Base-by-base conservation (phyloP, 2,888 invertebrate species). In the Stenoptilia bipunctidactyla region DNA sequence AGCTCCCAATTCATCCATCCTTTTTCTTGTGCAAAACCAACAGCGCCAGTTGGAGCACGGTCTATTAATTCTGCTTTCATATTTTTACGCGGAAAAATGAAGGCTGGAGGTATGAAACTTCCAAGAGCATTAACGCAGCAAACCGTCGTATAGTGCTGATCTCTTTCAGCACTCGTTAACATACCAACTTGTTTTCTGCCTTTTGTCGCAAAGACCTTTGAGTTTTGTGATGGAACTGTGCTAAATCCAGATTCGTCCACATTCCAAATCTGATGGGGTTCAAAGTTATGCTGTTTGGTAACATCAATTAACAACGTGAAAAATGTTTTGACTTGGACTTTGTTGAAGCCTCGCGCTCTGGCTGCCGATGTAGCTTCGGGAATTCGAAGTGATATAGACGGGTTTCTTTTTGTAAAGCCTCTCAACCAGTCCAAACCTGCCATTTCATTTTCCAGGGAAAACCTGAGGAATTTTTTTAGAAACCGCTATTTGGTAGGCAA, bases 1-100 rank as follows among this genome's bases (percentile, higher is more conserved):
- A 25, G 9, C 9, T 25, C 27, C 9, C 9, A 5, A 25, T 25
- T 25, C 9, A 48, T 55, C 58, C 55, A 52, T 1, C 45, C 43
- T 40, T 44, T 45, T 15, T 49, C 37, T 9, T 54, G 53, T 37
- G 50, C 55, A 36, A 39, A 42, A 38, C 53, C 55, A 33, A 47
- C 9, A 12, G 44, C 41, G 12, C 42, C 42, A 15, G 30, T 15
- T 15, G 45, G 45, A 12, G 43, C 45, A 42, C 49, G 50, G 38
- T 43, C 41, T 44, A 47, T 46, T 20, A 51, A 44, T 30, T 40
- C 13, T 2, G 36, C 27, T 36, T 36, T 37, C 13, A 37, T 36
- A 27, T 45, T 36, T 34, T 46, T 40, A 13, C 48, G 37, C 1
- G 47, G 40, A 39, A 40, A 50, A 40, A 52, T 53, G 34, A 49